Evolutionary conservation across 2,797 vertebrate species (phyloP).

Genomic region (Malacoctenus gilli): DNA sequence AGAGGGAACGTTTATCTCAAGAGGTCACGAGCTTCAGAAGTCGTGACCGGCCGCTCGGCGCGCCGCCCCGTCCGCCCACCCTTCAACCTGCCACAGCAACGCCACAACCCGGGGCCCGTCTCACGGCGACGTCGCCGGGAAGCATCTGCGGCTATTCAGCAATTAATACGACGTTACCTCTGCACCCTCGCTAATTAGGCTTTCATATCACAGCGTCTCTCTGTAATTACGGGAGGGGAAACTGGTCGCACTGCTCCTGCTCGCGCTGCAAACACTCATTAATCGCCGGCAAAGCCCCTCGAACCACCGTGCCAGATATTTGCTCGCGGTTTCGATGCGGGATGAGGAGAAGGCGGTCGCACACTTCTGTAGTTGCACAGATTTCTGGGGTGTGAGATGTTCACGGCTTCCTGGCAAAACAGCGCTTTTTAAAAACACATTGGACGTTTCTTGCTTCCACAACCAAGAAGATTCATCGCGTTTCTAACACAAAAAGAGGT

Average conservation of each 20-base stretch:
- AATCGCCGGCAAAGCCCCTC: constrained; percentile 51
- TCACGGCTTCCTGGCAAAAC: too few relatives aligned
- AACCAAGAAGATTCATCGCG: too few relatives aligned
- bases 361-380: too few relatives aligned
- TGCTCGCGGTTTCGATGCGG: constrained; percentile 31
- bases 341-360: too few relatives aligned
- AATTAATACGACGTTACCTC: constrained; percentile 69
- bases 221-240: constrained; percentile 75
- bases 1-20: constrained; percentile 22
- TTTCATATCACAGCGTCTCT: constrained; percentile 72
- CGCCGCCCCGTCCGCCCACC: constrained; percentile 52
- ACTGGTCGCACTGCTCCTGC: constrained; percentile 54
- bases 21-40: constrained; percentile 13
- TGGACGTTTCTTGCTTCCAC: too few relatives aligned
- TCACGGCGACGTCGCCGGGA: constrained; percentile 54
- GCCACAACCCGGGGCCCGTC: constrained; percentile 46
- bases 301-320: constrained; percentile 44
- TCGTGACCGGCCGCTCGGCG: constrained; percentile 12
- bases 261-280: constrained; percentile 65
- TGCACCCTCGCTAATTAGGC: constrained; percentile 75
- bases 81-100: constrained; percentile 48
- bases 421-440: too few relatives aligned
- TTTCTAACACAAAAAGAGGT: too few relatives aligned
- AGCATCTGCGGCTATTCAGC: constrained; percentile 66
- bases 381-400: too few relatives aligned